phyloP scores from a whole-genome alignment of 1,140 invertebrate genomes.

The Drosophila miranda region DNA sequence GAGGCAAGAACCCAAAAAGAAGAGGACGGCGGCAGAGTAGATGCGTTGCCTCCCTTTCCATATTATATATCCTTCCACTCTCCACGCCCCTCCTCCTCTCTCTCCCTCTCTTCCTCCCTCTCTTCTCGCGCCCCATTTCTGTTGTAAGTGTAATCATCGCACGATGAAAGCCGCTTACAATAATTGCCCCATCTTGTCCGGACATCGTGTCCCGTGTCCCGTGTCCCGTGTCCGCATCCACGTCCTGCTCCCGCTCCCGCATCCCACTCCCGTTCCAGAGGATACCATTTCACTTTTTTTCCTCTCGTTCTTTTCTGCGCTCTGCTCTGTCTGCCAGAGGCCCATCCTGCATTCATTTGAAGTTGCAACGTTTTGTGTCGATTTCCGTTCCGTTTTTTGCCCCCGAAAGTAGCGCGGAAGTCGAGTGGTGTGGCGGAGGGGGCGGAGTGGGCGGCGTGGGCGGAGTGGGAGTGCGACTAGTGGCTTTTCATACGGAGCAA shows the following conservation, averaged over 20 bases:
- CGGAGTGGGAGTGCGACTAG: too few relatives aligned
- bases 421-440: background rate
- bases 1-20: too few relatives aligned
- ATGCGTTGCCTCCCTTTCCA: too few relatives aligned
- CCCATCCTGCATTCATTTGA: slow-evolving; percentile 54
- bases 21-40: too few relatives aligned
- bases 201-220: slow-evolving; percentile 51
- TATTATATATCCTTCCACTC: background rate
- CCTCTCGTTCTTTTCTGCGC: slow-evolving; percentile 2
- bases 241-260: background rate
- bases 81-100: background rate
- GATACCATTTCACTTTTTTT: too few relatives aligned
- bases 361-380: slow-evolving; percentile 64
- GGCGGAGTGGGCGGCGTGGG: background rate
- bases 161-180: slow-evolving; percentile 79
- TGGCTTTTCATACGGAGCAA: slow-evolving; percentile 1
- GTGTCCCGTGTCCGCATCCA: slow-evolving; percentile 25
- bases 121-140: slow-evolving; percentile 66
- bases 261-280: background rate
- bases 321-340: slow-evolving; percentile 9
- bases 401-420: slow-evolving; percentile 28
- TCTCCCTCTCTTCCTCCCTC: slow-evolving; percentile 8
- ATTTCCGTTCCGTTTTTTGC: slow-evolving; percentile 42
- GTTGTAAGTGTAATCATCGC: slow-evolving; percentile 80
- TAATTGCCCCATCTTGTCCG: slow-evolving; percentile 75